phyloP scores from a whole-genome alignment of 2,797 vertebrate genomes.

The Melanotaenia pygmaea region DNA sequence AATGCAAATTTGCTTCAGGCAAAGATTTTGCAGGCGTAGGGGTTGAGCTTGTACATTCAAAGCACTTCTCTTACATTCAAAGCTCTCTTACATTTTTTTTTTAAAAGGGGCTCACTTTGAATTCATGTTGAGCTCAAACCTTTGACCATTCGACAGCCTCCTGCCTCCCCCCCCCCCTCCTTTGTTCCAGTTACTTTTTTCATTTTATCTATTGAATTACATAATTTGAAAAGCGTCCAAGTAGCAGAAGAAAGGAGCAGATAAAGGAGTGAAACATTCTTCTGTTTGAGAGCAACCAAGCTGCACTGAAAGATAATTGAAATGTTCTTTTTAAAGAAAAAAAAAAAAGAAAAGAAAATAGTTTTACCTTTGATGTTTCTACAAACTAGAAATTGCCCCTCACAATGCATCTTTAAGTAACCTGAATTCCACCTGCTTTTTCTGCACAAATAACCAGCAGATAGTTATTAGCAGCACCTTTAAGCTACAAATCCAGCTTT shows the following conservation, averaged over 20 bases:
- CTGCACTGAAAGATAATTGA: background rate
- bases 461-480: too few relatives aligned
- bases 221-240: background rate
- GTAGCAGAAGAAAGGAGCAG: background rate
- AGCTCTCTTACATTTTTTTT: background rate
- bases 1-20: constrained; percentile 64
- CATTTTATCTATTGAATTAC: background rate
- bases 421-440: background rate
- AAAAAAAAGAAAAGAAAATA: background rate
- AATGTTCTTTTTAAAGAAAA: too few relatives aligned
- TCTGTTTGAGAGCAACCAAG: background rate
- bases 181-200: background rate
- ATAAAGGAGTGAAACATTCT: background rate
- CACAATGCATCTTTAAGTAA: background rate
- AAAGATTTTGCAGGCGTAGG: constrained; percentile 45
- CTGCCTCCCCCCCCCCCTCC: background rate
- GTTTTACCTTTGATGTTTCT: background rate
- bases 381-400: background rate
- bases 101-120: background rate
- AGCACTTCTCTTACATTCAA: background rate
- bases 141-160: constrained; percentile 16
- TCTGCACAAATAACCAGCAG: background rate
- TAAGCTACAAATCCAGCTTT: background rate
- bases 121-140: background rate
- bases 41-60: constrained; percentile 29